These are phyloP conservation scores for Mayetiola destructor DNA, from an alignment of 2,888 invertebrate genomes.

Conservation along the genomic window DNA sequence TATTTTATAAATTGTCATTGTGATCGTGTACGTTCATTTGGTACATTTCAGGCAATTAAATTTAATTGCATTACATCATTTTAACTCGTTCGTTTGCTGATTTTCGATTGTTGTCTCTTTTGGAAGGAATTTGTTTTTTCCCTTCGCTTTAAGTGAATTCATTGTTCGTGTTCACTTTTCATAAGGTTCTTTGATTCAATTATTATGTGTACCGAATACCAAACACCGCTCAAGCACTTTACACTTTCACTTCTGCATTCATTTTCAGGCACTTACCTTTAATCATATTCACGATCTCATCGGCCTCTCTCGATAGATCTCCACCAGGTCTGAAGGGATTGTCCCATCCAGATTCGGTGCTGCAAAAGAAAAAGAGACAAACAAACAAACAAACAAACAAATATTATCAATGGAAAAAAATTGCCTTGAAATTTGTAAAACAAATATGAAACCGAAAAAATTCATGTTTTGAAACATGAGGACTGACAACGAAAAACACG, in stretches of 20 bases:
- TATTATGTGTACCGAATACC: too few species aligned
- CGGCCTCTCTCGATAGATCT: slow-evolving; percentile 85
- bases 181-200: neutral
- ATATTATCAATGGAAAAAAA: neutral
- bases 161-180: neutral
- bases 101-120: neutral
- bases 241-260: neutral
- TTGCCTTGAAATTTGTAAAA: neutral
- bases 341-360: slow-evolving; percentile 92
- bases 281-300: slow-evolving; percentile 89
- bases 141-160: too few species aligned
- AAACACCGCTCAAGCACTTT: too few species aligned
- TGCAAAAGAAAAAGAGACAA: slow-evolving; percentile 35
- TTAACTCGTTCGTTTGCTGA: neutral
- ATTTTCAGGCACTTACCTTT: slow-evolving; percentile 40
- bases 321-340: slow-evolving; percentile 96
- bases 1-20: slow-evolving; percentile 3
- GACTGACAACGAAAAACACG: too few species aligned
- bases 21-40: neutral
- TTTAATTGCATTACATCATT: neutral
- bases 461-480: too few species aligned
- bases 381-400: neutral
- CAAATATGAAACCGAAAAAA: neutral
- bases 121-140: neutral
- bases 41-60: slow-evolving; percentile 1